Base-by-base conservation (phyloP, 2,113 vertebrate species). In the Casuarius casuarius region DNA sequence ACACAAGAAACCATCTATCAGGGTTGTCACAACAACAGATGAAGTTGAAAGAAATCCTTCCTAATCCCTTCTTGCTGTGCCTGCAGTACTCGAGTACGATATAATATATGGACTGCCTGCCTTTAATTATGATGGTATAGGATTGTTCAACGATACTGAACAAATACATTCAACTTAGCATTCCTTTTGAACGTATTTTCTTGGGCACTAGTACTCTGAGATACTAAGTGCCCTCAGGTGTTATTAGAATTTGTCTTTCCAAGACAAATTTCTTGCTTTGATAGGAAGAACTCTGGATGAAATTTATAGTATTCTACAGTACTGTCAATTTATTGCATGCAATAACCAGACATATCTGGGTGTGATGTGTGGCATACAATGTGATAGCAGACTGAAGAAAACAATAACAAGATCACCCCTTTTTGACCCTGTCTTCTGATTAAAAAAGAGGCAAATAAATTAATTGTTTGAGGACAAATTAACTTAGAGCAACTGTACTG, bases 201-300 rank as follows among this genome's bases (percentile, higher is more conserved):
- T 88, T 78, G 88, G 81, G 93, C 92, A 83, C 74, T 81, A 59
- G 92, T 84, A 74, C 87, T 96, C 87, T 87, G 89, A 96, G 90
- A 91, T 96, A 84, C n/a, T 7, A 81, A 95, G 91, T 95, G 93
- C 96, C 83, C 88, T 95, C 87, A 13, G 78, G 84, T 83, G 76
- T 84, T 93, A 79, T 0, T 4, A 74, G 84, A 89, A 46, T 49
- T 58, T 38, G 74, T 78, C 77, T 77, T 90, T 59, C 31, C 83
- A 91, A 70, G 59, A 92, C 84, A 28, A 59, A 33, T 33, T 56
- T 91, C 46, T 52, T 83, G 80, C n/a, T 63, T 21, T 33, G 46
- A 90, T 51, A 75, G 85, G 84, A 90, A 81, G 35, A 93, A 31
- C 38, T 92, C 26, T 59, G 33, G 80, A 66, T 81, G 25, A 82